phyloP scores from a whole-genome alignment of 2,113 vertebrate genomes.

The Colius striatus region DNA sequence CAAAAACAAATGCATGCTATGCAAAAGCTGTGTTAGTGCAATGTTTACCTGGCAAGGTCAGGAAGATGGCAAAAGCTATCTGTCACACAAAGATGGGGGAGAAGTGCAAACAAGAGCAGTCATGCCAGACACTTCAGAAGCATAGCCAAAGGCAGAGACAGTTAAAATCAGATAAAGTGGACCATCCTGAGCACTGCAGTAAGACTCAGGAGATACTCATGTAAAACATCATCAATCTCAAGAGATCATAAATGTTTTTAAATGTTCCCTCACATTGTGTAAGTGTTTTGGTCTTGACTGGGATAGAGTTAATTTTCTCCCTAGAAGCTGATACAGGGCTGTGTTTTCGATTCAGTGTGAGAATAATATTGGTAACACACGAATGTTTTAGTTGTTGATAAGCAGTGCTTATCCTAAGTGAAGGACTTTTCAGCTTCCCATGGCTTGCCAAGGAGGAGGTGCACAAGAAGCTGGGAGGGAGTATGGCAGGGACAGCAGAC shows the following conservation, averaged over 20 bases:
- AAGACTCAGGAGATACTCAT: background rate
- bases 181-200: background rate
- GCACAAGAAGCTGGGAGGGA: too few relatives aligned
- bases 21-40: conserved; percentile 7
- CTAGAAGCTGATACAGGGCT: too few relatives aligned
- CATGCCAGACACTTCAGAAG: background rate
- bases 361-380: too few relatives aligned
- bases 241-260: background rate
- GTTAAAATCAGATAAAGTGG: background rate
- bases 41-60: background rate
- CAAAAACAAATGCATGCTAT: background rate
- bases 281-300: too few relatives aligned
- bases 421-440: too few relatives aligned
- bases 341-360: too few relatives aligned
- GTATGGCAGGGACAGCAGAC: too few relatives aligned
- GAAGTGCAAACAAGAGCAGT: conserved; percentile 11
- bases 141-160: background rate
- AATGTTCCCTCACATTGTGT: background rate
- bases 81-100: background rate
- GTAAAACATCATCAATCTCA: background rate
- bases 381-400: too few relatives aligned
- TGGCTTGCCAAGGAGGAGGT: too few relatives aligned
- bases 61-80: conserved; percentile 25
- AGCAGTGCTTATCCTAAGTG: too few relatives aligned
- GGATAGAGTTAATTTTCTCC: too few relatives aligned